Conservation (phyloP, 2,113 vertebrate species). For the Eptesicus fuscus region DNA sequence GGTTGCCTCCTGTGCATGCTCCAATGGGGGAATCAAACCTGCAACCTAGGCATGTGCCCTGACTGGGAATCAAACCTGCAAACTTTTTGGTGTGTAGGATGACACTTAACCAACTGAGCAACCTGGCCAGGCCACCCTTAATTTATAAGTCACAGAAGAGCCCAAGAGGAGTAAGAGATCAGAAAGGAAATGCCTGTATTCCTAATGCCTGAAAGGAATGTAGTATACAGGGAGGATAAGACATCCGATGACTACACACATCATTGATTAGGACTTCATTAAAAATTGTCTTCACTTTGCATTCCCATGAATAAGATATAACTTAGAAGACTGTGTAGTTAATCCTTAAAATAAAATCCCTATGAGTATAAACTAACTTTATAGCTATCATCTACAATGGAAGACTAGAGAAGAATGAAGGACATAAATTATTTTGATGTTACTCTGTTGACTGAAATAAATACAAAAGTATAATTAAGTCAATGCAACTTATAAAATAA, state of each 20-base stretch:
- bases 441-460: background rate
- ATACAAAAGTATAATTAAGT: constrained; percentile 17
- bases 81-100: background rate
- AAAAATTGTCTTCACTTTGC: background rate
- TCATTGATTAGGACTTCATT: background rate
- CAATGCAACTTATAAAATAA: constrained; percentile 11
- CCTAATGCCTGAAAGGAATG: background rate
- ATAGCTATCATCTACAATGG: background rate
- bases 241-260: background rate
- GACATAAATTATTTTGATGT: constrained; percentile 4
- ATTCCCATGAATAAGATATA: background rate
- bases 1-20: background rate
- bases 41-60: too few species aligned
- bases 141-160: background rate
- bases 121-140: background rate
- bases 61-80: background rate
- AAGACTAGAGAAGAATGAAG: background rate
- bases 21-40: background rate
- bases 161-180: background rate
- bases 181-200: background rate
- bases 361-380: constrained; percentile 1
- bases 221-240: background rate
- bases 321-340: background rate
- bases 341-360: background rate
- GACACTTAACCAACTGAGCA: background rate